A percentile compares a stretch with the other conserved stretches of the same genome.
Evolutionary conservation across 2,888 invertebrate genomes (phyloP).

Genomic region (Lithophane socia): DNA sequence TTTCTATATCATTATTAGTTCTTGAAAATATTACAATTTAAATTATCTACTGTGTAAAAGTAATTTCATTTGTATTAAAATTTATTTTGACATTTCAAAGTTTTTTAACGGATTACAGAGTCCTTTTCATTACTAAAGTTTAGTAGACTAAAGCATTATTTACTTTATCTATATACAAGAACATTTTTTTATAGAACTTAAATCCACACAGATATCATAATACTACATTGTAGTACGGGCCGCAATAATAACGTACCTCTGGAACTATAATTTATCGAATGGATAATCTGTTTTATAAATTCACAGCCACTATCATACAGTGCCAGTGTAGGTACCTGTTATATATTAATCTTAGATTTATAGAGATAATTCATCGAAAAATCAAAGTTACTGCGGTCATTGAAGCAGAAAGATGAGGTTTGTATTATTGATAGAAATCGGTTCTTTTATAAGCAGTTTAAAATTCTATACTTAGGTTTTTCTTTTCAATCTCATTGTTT

Average conservation of each 20-base stretch:
- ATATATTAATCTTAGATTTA: background rate
- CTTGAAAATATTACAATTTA: slow-evolving; percentile 39
- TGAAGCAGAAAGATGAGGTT: background rate
- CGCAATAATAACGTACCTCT: background rate
- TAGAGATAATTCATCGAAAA: background rate
- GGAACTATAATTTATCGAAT: too few species aligned
- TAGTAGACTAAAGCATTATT: background rate
- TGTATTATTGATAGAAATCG: background rate
- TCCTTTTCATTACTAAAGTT: background rate
- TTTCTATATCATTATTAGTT: slow-evolving; percentile 36
- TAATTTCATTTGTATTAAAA: slow-evolving; percentile 33
- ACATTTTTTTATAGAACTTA: background rate
- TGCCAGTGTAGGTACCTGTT: background rate
- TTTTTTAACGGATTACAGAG: background rate
- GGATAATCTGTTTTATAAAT: too few species aligned
- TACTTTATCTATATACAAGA: background rate
- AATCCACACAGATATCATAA: background rate
- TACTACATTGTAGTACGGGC: background rate
- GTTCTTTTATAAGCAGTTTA: background rate
- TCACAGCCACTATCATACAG: too few species aligned
- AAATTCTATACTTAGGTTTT: background rate
- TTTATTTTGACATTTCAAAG: background rate
- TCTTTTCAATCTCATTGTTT: background rate
- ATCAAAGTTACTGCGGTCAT: background rate
- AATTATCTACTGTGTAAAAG: slow-evolving; percentile 17